Conservation (phyloP, 2,113 vertebrate genomes). For the Malaclemys terrapin region DNA sequence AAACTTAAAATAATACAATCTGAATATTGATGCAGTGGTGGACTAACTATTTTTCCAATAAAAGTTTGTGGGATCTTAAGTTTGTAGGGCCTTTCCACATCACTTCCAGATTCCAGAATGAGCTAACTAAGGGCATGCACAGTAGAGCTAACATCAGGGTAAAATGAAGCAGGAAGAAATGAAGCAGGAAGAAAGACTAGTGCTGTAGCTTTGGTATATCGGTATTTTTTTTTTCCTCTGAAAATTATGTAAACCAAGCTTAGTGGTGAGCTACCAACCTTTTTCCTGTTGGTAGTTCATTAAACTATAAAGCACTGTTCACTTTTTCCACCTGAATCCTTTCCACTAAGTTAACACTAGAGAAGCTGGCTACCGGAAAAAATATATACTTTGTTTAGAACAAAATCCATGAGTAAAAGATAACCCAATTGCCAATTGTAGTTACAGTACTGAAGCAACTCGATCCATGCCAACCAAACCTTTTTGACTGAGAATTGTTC, state of each 20-base stretch:
- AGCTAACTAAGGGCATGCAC: neutral
- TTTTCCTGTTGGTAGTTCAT: neutral
- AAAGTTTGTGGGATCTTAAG: neutral
- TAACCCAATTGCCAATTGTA: neutral
- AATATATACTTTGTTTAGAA: neutral
- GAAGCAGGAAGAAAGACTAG: conserved; percentile 2
- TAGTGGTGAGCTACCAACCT: neutral
- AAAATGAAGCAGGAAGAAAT: neutral
- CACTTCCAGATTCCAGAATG: neutral
- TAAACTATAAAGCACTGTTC: neutral
- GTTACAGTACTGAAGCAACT: neutral
- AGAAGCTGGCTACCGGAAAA: neutral
- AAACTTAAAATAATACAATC: neutral
- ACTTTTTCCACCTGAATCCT: neutral
- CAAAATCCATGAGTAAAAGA: neutral
- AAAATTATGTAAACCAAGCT: neutral
- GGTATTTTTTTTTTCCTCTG: conserved; percentile 21
- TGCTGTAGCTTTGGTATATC: neutral
- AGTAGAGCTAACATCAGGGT: neutral
- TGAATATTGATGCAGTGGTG: neutral
- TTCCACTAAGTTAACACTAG: neutral
- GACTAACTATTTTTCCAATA: neutral
- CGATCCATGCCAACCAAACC: conserved; percentile 76
- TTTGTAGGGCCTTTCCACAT: neutral
- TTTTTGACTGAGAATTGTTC: conserved; percentile 98